These are phyloP conservation scores for Hexactinellida sp. DNA, from an alignment of 37 sponge, comb jelly and placozoan genomes.

Conservation along the genomic window DNA sequence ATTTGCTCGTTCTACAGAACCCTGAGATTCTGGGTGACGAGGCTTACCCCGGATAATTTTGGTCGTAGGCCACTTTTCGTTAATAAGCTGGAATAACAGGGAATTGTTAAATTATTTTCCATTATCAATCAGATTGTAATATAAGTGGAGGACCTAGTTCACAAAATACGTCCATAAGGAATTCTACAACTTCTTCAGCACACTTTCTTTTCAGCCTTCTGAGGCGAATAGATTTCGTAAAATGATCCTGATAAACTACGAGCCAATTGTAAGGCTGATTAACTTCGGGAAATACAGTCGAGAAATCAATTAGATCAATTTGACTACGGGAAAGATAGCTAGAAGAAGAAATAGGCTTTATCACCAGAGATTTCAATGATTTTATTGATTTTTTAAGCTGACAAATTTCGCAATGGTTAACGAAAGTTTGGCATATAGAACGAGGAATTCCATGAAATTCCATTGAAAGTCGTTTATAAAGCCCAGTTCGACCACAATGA, in stretches of 20 bases:
- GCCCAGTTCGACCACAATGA: not conserved
- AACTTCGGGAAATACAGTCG: not conserved
- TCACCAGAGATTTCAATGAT: not conserved
- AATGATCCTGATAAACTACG: not conserved
- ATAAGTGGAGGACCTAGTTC: not conserved
- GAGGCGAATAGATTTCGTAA: not conserved
- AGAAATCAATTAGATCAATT: conserved; percentile 5
- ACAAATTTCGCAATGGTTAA: not conserved
- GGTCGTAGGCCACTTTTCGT: not conserved
- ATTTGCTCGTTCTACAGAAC: not conserved
- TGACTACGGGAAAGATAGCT: not conserved
- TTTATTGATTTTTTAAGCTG: conserved; percentile 5
- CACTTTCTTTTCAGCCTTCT: not conserved
- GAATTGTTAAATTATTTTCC: not conserved
- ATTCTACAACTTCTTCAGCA: not conserved
- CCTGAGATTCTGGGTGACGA: not conserved
- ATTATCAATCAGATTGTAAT: not conserved
- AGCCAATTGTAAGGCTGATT: not conserved
- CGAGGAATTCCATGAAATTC: not conserved
- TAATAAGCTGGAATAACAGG: not conserved
- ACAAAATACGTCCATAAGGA: not conserved
- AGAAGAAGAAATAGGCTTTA: conserved; percentile 6
- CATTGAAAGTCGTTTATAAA: not conserved
- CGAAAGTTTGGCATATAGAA: not conserved
- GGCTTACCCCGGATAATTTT: not conserved